phyloP scores from a whole-genome alignment of 2,797 vertebrate species.

The Artibeus jamaicensis region DNA sequence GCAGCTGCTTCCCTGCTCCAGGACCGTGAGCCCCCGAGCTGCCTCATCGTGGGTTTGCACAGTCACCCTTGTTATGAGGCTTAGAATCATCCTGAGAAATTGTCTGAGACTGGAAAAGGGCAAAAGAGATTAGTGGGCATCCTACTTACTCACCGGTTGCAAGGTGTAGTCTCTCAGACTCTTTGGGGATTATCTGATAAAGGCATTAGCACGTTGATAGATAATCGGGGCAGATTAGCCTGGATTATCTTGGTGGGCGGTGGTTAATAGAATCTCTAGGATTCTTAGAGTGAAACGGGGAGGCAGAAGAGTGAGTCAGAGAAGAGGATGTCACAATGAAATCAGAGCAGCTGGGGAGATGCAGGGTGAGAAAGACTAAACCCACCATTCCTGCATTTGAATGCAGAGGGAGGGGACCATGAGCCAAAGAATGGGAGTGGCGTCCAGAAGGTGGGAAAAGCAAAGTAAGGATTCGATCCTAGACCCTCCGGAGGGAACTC shows the following conservation, averaged over 20 bases:
- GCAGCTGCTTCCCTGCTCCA: neutral
- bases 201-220: neutral
- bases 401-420: neutral
- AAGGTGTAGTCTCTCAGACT: neutral
- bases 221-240: neutral
- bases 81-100: constrained; percentile 4
- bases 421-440: neutral
- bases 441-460: neutral
- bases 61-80: neutral
- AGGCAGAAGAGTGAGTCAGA: neutral
- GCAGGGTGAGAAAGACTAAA: neutral
- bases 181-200: neutral
- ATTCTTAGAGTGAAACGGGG: neutral
- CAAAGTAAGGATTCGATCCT: neutral
- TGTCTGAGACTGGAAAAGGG: neutral
- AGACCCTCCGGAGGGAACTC: neutral
- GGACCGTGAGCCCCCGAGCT: neutral
- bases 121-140: neutral
- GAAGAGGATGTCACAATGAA: neutral
- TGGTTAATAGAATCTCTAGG: neutral
- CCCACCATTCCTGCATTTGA: neutral
- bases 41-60: neutral
- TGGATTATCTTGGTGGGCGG: neutral
- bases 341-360: neutral
- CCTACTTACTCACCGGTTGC: neutral